These are phyloP conservation scores for Eilema caniola DNA, from an alignment of 2,888 invertebrate species.

Conservation along the genomic window DNA sequence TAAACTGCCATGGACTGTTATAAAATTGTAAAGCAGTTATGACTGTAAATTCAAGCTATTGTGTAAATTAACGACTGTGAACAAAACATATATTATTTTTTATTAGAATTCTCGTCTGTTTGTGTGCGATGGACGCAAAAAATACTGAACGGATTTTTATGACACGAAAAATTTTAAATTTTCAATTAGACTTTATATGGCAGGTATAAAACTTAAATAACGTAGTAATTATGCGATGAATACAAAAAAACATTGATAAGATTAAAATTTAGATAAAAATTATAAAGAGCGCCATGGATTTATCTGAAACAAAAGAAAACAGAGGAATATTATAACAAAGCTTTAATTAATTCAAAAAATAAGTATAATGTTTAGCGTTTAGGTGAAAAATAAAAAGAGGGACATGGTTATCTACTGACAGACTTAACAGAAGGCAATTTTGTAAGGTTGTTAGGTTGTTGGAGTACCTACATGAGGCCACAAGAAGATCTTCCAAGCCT, in stretches of 20 bases:
- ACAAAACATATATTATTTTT: too few relatives aligned
- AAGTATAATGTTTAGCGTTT: neutral
- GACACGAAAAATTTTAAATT: neutral
- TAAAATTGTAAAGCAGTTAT: too few relatives aligned
- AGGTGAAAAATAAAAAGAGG: neutral
- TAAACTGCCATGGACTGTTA: too few relatives aligned
- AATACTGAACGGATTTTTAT: too few relatives aligned
- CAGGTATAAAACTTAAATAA: neutral
- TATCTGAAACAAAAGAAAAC: neutral
- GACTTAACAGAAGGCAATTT: neutral
- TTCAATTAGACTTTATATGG: neutral
- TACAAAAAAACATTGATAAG: neutral
- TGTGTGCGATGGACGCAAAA: too few relatives aligned
- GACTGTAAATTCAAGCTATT: too few relatives aligned
- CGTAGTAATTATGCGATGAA: neutral
- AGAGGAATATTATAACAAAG: neutral
- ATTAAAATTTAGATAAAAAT: neutral
- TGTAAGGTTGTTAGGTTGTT: neutral
- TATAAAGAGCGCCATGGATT: neutral
- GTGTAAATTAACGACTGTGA: too few relatives aligned
- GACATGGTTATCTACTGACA: neutral
- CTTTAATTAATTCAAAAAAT: constrained; percentile 1
- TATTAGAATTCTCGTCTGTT: too few relatives aligned
- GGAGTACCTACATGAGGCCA: neutral
- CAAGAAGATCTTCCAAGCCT: neutral